Evolutionary conservation across 2,888 invertebrate genomes (phyloP), one percentile per base, ranked within the genome.

Genomic region (Adineta ricciae): DNA sequence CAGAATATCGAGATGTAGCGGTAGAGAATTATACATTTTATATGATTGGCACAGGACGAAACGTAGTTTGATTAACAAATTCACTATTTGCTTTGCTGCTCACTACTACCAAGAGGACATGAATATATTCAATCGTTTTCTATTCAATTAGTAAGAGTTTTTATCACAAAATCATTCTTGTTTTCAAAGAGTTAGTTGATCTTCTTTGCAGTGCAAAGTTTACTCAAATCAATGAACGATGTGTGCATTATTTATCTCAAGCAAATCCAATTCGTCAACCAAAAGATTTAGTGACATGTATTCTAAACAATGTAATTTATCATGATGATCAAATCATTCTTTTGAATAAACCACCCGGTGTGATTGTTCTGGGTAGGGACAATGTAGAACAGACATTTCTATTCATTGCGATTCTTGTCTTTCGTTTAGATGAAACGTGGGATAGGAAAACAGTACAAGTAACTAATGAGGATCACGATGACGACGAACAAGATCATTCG

Each of bases 251-350:
- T 78, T 78, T 78, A 41, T 78, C 41, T 41, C 38, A 78, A 78
- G 78, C 78, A 41, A 78, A 78, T 78, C 38, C 78, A 78, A 14
- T 78, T 78, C 38, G n/a, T n/a, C 78, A 78, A 38, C 41, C 78
- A n/a, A 78, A 78, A 41, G 78, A 78, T 78, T 9, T 78, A 9
- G 78, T 78, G 24, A 24, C 2, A 1, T 78, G 78, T 78, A 41
- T 78, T 38, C 19, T 78, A 41, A 38, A 78, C 4, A 78, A 78
- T 78, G n/a, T 36, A 8, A 41, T 78, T 11, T 4, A 41, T 41
- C 38, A 78, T 41, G 78, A 78, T 78, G 78, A 78, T 41, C 78
- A 78, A 78, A 41, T 78, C 19, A n/a, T 78, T 41, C 41, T 78
- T 2, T 78, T 41, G 11, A 78, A 78, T 78, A 78, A 78, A 78